Conservation (phyloP, 2,797 vertebrate species). For the Pseudomugil gertrudae region DNA sequence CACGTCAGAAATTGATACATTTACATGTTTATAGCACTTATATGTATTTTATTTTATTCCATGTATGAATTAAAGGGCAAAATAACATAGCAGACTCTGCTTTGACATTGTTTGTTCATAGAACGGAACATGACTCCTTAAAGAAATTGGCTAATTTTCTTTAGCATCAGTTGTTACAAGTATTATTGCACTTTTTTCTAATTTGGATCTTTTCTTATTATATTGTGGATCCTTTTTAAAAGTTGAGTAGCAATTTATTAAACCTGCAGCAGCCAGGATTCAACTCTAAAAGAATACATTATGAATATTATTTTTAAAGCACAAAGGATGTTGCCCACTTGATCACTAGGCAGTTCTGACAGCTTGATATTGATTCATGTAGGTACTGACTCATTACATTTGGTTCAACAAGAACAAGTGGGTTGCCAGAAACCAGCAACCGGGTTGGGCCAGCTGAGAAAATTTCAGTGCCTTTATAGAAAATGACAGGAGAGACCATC, state of each 20-base stretch:
- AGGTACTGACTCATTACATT: slow-evolving; percentile 23
- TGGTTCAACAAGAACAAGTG: not conserved
- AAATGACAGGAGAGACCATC: slow-evolving; percentile 27
- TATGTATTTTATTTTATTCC: too few species aligned
- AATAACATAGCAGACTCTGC: too few species aligned
- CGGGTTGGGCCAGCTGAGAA: not conserved
- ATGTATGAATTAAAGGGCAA: too few species aligned
- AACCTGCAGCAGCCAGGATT: not conserved
- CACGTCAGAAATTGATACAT: slow-evolving; percentile 20
- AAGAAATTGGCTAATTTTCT: not conserved
- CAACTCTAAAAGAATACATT: not conserved
- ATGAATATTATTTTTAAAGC: slow-evolving; percentile 3
- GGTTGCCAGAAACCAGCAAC: slow-evolving; percentile 1
- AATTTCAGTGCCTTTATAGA: slow-evolving; percentile 23
- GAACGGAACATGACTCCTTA: not conserved
- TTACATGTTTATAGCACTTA: not conserved
- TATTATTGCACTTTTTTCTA: not conserved
- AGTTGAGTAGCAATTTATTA: slow-evolving; percentile 9
- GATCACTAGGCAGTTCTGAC: slow-evolving; percentile 3
- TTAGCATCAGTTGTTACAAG: not conserved
- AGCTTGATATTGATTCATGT: slow-evolving; percentile 15
- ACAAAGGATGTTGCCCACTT: slow-evolving; percentile 2
- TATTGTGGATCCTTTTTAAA: not conserved
- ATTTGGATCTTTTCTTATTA: not conserved
- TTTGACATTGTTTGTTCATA: too few species aligned